Percentiles rank a stretch among this genome's conserved stretches.
Conservation (phyloP, 2,797 vertebrate genomes). For the Darevskia mixta region DNA sequence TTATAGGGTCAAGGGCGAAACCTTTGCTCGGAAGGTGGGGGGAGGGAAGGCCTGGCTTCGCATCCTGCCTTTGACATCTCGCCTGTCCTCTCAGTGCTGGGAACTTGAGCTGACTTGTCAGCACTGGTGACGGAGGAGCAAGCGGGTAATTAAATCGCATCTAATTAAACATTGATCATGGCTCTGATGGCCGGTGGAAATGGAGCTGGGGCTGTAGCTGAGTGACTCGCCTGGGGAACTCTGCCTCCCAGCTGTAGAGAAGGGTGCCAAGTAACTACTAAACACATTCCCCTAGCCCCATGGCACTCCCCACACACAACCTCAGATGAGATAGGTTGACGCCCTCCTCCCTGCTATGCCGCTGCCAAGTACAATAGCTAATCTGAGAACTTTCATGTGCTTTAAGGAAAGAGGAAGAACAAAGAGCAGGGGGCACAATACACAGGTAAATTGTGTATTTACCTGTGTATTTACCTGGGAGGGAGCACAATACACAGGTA, state of each 20-base stretch:
- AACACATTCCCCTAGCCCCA: background rate
- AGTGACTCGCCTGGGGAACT: background rate
- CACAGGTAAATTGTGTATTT: too few species aligned
- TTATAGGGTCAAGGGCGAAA: slow-evolving; percentile 28
- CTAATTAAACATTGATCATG: slow-evolving; percentile 50
- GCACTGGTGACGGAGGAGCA: background rate
- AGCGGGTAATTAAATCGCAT: slow-evolving; percentile 50
- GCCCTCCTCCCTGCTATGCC: too few species aligned
- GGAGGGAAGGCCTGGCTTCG: background rate
- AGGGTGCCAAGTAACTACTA: background rate
- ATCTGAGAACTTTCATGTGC: background rate
- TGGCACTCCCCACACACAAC: slow-evolving; percentile 32
- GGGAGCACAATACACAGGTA: background rate
- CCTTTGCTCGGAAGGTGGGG: slow-evolving; percentile 2
- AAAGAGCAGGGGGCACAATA: background rate
- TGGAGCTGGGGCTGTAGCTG: background rate
- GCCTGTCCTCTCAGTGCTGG: slow-evolving; percentile 4
- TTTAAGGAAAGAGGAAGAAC: background rate
- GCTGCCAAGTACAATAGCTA: slow-evolving; percentile 31
- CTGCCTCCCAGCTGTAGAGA: slow-evolving; percentile 13
- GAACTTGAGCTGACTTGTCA: slow-evolving; percentile 27
- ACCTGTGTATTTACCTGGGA: too few species aligned
- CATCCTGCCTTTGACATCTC: slow-evolving; percentile 26
- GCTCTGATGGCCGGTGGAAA: slow-evolving; percentile 27
- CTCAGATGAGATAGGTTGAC: slow-evolving; percentile 28